phyloP scores from a whole-genome alignment of 2,888 invertebrate genomes.

The Trypoxylon attenuatum region DNA sequence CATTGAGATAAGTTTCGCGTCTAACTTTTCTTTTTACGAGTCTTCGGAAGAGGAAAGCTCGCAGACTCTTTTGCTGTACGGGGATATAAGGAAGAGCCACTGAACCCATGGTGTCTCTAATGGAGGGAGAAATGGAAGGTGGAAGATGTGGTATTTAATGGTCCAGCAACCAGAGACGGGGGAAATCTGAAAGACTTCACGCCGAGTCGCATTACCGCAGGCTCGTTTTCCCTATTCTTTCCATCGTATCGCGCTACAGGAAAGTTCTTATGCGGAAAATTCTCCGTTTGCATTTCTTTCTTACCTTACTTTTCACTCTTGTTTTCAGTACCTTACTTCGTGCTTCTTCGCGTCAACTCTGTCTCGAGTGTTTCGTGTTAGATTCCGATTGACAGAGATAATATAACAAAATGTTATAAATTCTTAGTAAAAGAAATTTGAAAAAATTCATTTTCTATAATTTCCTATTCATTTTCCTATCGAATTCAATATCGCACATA shows the following conservation, averaged over 20 bases:
- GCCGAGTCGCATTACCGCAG: not conserved
- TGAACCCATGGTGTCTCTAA: conserved; percentile 14
- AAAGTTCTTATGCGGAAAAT: not conserved
- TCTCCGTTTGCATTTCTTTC: no score
- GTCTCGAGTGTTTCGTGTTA: no score
- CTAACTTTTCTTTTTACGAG: not conserved
- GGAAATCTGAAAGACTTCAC: conserved; percentile 5
- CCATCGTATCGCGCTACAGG: not conserved
- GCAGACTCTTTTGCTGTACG: not conserved
- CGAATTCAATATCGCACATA: no score
- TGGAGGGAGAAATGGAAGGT: conserved; percentile 13
- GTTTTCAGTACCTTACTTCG: no score
- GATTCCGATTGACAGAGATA: not conserved
- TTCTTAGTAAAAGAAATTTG: no score
- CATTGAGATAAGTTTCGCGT: no score
- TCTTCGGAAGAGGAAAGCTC: not conserved
- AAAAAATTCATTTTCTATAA: no score
- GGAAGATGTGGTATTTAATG: conserved; percentile 16
- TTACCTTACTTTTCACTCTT: no score
- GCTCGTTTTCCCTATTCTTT: not conserved
- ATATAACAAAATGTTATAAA: not conserved
- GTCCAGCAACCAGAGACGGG: conserved; percentile 2
- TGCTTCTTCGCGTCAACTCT: no score
- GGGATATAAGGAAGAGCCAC: conserved; percentile 1
- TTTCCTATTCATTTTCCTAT: no score